A percentile compares a stretch with the other conserved stretches of the same genome.
Evolutionary conservation across 2,113 vertebrate genomes (phyloP).

Genomic region (Pseudorectes ferrugineus): DNA sequence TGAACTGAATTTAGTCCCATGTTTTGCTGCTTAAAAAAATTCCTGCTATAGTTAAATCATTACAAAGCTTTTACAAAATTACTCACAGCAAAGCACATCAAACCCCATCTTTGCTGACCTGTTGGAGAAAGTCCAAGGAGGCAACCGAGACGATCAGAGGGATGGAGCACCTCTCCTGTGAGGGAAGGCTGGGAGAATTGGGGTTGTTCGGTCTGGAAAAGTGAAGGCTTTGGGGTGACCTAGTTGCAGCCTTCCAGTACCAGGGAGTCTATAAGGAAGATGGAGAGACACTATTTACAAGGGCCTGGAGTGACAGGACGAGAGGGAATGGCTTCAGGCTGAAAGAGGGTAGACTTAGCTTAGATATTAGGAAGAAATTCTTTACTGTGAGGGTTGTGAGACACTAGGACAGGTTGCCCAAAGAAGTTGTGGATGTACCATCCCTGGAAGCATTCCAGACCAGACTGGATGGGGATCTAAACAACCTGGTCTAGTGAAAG

Average conservation of each 20-base stretch:
- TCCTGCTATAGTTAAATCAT: background rate
- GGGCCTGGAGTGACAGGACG: background rate
- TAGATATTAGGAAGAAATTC: background rate
- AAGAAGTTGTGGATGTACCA: background rate
- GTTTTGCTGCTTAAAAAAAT: background rate
- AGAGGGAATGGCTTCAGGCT: background rate
- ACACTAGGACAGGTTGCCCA: background rate
- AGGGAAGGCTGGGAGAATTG: background rate
- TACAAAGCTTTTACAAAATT: background rate
- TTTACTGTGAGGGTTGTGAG: background rate
- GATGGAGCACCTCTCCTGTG: no score
- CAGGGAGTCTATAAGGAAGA: background rate
- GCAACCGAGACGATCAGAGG: background rate
- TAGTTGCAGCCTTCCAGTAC: background rate
- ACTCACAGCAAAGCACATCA: background rate
- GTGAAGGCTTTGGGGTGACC: background rate
- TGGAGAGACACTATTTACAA: background rate
- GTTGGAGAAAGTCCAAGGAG: background rate
- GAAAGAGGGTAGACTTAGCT: background rate
- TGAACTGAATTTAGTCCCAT: background rate
- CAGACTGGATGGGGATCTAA: background rate
- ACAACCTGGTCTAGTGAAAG: background rate
- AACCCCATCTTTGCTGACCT: background rate
- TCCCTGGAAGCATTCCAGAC: background rate
- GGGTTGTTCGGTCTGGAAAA: background rate